Conservation (phyloP, 2,113 vertebrate genomes). For the Lucifuga dentata region DNA sequence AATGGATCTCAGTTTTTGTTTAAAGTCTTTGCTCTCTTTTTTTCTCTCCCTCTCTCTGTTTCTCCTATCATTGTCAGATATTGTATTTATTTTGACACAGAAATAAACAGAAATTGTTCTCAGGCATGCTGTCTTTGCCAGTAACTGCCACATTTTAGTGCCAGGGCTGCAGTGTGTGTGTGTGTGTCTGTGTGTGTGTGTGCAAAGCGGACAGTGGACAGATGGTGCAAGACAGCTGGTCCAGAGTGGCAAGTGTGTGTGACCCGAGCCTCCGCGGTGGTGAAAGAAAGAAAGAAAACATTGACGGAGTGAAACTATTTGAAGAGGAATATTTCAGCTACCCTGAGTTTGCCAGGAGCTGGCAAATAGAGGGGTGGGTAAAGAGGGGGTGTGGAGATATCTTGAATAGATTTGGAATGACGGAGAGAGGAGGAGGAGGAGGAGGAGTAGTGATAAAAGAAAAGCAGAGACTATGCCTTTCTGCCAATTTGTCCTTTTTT, state of each 20-base stretch:
- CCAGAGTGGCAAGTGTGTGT: slow-evolving; percentile 81
- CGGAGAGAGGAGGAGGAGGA: slow-evolving; percentile 28
- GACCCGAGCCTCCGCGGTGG: slow-evolving; percentile 74
- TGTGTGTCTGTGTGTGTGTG: slow-evolving; percentile 38
- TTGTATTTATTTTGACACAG: slow-evolving; percentile 72
- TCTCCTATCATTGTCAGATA: slow-evolving; percentile 48
- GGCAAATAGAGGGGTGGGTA: slow-evolving; percentile 61
- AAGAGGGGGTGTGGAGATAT: slow-evolving; percentile 51
- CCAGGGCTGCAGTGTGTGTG: slow-evolving; percentile 21
- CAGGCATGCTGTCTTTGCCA: slow-evolving; percentile 49
- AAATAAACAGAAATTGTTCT: slow-evolving; percentile 66
- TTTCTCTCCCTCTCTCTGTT: slow-evolving; percentile 24
- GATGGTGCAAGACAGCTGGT: slow-evolving; percentile 82
- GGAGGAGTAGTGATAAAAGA: slow-evolving; percentile 65
- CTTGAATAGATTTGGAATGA: slow-evolving; percentile 75
- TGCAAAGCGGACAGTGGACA: slow-evolving; percentile 72
- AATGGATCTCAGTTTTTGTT: slow-evolving; percentile 54
- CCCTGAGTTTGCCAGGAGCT: slow-evolving; percentile 71
- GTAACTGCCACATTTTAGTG: slow-evolving; percentile 52
- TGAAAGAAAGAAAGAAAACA: slow-evolving; percentile 83
- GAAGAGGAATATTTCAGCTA: slow-evolving; percentile 78
- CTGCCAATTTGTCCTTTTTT: slow-evolving; percentile 71
- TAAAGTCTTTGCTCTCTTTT: slow-evolving; percentile 30
- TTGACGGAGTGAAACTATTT: slow-evolving; percentile 81
- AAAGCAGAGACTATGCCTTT: slow-evolving; percentile 59